phyloP scores from a whole-genome alignment of 2,888 invertebrate species.

The Zaprionus bogoriensis region DNA sequence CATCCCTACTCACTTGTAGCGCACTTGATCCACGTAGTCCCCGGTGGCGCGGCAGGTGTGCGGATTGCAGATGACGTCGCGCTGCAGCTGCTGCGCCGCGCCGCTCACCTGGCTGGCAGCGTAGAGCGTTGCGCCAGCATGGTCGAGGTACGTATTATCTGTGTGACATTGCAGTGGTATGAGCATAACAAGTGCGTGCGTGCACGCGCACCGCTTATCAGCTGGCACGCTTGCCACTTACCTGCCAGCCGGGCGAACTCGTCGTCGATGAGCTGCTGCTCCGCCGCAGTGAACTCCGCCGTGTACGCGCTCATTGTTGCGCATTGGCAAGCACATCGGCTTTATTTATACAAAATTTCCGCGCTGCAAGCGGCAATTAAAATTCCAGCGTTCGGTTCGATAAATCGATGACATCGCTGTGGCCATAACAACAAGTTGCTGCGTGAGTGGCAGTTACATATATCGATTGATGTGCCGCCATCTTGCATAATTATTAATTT shows the following conservation, averaged over 20 bases:
- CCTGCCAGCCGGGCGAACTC: slow-evolving; percentile 73
- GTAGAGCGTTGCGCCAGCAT: slow-evolving; percentile 93
- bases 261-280: slow-evolving; percentile 56
- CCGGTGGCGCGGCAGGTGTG: slow-evolving; percentile 93
- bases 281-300: slow-evolving; percentile 58
- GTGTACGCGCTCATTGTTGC: slow-evolving; percentile 34
- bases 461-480: no score
- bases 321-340: not conserved
- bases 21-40: slow-evolving; percentile 92
- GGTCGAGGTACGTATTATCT: slow-evolving; percentile 92
- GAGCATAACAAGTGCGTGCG: no score
- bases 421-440: no score
- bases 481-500: no score
- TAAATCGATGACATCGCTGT: not conserved
- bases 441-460: no score
- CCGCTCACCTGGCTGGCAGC: slow-evolving; percentile 88
- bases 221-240: slow-evolving; percentile 35
- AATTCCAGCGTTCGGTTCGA: not conserved
- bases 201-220: no score
- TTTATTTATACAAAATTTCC: slow-evolving; percentile 35
- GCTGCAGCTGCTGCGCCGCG: slow-evolving; percentile 86
- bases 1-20: slow-evolving; percentile 87
- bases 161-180: not conserved
- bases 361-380: slow-evolving; percentile 27
- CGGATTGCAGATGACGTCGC: slow-evolving; percentile 94